A percentile compares a stretch with the other conserved stretches of the same genome.
Evolutionary conservation across 1,140 invertebrate genomes (phyloP).

Genomic region (Eurosta solidaginis): DNA sequence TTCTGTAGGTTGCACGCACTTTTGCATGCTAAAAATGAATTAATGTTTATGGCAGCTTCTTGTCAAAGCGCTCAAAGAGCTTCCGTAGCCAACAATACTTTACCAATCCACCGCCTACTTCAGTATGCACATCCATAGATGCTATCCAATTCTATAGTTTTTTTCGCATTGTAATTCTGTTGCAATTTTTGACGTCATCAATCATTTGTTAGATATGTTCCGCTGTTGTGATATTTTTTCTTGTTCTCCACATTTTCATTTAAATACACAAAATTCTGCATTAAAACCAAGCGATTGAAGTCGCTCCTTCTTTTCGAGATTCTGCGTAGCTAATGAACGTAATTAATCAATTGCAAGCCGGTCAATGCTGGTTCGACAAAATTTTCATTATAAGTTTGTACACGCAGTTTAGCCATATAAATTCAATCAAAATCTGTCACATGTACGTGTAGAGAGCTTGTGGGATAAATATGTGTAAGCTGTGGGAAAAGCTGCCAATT

Average conservation of each 20-base stretch:
- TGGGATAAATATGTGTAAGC: too few species aligned
- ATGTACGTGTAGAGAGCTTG: not conserved
- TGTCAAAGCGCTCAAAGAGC: not conserved
- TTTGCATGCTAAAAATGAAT: not conserved
- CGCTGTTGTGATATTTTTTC: not conserved
- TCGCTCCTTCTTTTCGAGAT: not conserved
- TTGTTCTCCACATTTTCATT: not conserved
- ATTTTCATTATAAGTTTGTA: not conserved
- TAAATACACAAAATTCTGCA: not conserved
- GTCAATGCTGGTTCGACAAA: not conserved
- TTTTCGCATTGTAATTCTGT: not conserved
- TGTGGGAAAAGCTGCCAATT: not conserved
- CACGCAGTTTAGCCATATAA: constrained; percentile 7
- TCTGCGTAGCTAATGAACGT: not conserved
- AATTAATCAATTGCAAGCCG: not conserved
- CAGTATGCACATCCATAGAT: not conserved
- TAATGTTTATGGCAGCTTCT: not conserved
- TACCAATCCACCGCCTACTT: not conserved
- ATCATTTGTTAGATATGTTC: constrained; percentile 3
- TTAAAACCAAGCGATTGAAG: not conserved
- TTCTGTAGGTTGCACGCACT: not conserved
- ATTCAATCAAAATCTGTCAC: not conserved
- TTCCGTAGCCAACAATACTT: not conserved
- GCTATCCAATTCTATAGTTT: not conserved
- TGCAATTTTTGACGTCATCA: constrained; percentile 19